Base-by-base conservation (phyloP, 2,113 vertebrate species). In the Mirza zaza region DNA sequence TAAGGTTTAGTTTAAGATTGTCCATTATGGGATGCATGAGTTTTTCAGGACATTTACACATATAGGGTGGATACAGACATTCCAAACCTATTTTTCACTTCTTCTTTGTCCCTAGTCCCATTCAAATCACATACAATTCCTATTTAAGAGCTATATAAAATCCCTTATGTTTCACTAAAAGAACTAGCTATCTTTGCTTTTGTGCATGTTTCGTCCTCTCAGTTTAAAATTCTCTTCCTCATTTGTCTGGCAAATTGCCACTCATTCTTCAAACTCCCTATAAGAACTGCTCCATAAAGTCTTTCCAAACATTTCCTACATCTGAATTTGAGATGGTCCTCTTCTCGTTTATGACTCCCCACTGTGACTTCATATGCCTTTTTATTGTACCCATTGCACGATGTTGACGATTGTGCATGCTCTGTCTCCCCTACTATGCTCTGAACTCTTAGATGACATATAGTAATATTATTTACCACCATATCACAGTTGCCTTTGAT, bases 21-120 rank as follows among this genome's bases (percentile, higher is more conserved):
- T 68, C 34, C 48, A 29, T 65, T n/a, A 59, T 6, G 9, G 25
- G 29, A 79, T 55, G 2, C 10, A 42, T 67, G 39, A 59, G 76
- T 45, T 81, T 61, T 57, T 90, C 52, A 93, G 32, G 12, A 45
- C 18, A 11, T 18, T 42, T 48, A 59, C 29, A 67, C 17, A 48
- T 20, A 0, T 23, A 79, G 1, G 2, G 4, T 34, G 65, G 14
- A 70, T 21, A 63, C 0, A 39, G 2, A 55, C 9, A 80, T 32
- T 27, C 15, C 50, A 86, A 50, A n/a, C 25, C 55, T 39, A 75
- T 27, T n/a, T 23, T 57, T 42, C 15, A 32, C 34, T 17, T 17
- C 5, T 80, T 34, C 85, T 81, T 81, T 36, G 20, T 34, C 23
- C n/a, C 21, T 61, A 42, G 0, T 27, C 2, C 14, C 21, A 48